Evolutionary conservation across 1,140 invertebrate species (phyloP), one percentile per base, ranked within the genome.

Genomic region (Linepithema humile): DNA sequence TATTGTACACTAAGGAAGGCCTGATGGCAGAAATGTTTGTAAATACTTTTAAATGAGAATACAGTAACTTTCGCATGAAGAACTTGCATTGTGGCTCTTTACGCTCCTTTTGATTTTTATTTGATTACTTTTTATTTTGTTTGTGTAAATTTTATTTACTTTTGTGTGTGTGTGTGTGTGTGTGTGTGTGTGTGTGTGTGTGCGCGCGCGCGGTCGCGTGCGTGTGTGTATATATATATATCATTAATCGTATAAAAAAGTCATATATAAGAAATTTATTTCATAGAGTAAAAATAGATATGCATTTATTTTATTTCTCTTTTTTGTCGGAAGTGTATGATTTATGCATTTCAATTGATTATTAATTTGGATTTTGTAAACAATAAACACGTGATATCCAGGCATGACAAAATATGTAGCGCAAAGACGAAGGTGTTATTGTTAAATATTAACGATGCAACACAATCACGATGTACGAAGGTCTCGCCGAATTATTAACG

Each of bases 391-490:
- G 50, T 29, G n/a, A 69, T 43, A 70, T 62, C 82, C 15, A 88
- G 32, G 57, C 84, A 55, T 70, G 35, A 15, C 10, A n/a, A n/a
- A n/a, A 20, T 53, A 83, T 48, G 84, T 88, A 86, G 86, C 67
- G 57, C 43, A 73, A 80, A 88, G 70, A 26, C n/a, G 6, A 43
- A 86, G 80, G 86, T 70, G 77, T 84, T 82, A 86, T 55, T 43
- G 32, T 91, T 73, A 89, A 90, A 85, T 89, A 91, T 89, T 85
- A 88, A 91, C 82, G 88, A 87, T 80, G 62, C 64, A 70, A 78
- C 83, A 89, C n/a, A n/a, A n/a, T 91, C 90, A 89, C 88, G 87
- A 88, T 62, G 83, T 87, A 50, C 82, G 84, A 88, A 88, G 87
- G 87, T 82, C 87, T 86, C 78, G 67, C 64, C 32, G 70, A 89